phyloP scores from a whole-genome alignment of 2,888 invertebrate species.

The Orgyia antiqua region DNA sequence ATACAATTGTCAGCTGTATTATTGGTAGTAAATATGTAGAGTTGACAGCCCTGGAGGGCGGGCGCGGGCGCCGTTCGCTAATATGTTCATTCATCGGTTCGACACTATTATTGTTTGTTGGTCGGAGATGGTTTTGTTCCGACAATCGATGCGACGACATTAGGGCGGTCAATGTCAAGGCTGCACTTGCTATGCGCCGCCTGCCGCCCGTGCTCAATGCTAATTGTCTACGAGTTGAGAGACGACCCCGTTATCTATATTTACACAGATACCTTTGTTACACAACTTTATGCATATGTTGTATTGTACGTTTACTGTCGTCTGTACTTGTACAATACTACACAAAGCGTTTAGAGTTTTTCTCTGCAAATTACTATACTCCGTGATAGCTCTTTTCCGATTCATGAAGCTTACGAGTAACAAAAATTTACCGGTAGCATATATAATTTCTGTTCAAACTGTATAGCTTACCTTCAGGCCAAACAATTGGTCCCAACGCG shows the following conservation, averaged over 20 bases:
- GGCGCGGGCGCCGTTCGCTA: conserved; percentile 59
- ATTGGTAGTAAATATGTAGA: no score
- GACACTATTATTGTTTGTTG: conserved; percentile 58
- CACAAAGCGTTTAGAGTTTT: no score
- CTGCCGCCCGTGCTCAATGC: conserved; percentile 46
- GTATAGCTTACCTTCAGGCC: no score
- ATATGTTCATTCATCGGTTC: conserved; percentile 73
- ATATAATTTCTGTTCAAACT: no score
- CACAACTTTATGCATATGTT: conserved; percentile 19
- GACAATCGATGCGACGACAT: conserved; percentile 65
- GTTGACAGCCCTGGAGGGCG: no score
- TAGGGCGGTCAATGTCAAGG: conserved; percentile 74
- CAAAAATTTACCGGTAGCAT: no score
- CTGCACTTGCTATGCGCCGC: conserved; percentile 64
- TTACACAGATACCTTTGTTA: conserved; percentile 21
- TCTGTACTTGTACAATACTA: no score
- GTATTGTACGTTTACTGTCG: conserved; percentile 18
- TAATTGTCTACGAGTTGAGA: conserved; percentile 45
- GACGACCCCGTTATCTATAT: conserved; percentile 45
- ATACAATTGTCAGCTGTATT: no score
- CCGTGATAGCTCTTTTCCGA: no score
- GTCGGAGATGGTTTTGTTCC: conserved; percentile 68
- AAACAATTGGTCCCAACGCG: no score
- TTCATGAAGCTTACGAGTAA: no score
- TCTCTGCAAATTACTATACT: no score